Percentiles rank a stretch among this genome's conserved stretches.
These are phyloP conservation scores for Hydrotaea cyrtoneurina DNA, from an alignment of 2,888 invertebrate genomes.

Conservation along the genomic window DNA sequence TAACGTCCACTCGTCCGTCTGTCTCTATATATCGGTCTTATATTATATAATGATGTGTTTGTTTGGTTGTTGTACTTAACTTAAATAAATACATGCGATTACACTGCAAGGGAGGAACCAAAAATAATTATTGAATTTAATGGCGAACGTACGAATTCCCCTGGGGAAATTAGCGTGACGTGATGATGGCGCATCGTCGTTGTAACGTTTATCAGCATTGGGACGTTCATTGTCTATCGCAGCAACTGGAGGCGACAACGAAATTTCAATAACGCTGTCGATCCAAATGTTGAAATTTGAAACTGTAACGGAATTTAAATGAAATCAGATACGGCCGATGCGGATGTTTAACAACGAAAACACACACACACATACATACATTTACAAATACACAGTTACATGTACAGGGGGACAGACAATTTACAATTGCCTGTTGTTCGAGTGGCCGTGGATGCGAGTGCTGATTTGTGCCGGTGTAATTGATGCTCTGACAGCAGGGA, in stretches of 20 bases:
- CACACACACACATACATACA: not conserved
- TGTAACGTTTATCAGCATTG: not conserved
- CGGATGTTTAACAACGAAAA: not conserved
- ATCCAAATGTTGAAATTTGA: constrained; percentile 44
- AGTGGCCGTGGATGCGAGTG: not conserved
- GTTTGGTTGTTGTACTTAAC: not conserved
- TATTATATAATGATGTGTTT: constrained; percentile 17
- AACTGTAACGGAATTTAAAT: constrained; percentile 49
- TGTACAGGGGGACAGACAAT: constrained; percentile 1
- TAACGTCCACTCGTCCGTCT: too few species aligned
- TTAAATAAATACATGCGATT: not conserved
- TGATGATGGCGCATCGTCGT: not conserved
- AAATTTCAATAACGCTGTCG: constrained; percentile 56
- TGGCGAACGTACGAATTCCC: not conserved
- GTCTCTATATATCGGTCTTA: too few species aligned
- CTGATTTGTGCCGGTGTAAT: not conserved
- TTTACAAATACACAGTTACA: not conserved
- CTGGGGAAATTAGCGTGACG: constrained; percentile 3
- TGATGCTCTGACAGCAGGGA: too few species aligned
- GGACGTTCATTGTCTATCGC: not conserved
- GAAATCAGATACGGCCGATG: not conserved
- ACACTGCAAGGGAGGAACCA: not conserved
- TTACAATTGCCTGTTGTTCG: not conserved
- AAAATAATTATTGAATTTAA: constrained; percentile 20
- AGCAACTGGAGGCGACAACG: not conserved